Evolutionary conservation across 2,797 vertebrate species (phyloP).

Genomic region (Sebastes dallii): DNA sequence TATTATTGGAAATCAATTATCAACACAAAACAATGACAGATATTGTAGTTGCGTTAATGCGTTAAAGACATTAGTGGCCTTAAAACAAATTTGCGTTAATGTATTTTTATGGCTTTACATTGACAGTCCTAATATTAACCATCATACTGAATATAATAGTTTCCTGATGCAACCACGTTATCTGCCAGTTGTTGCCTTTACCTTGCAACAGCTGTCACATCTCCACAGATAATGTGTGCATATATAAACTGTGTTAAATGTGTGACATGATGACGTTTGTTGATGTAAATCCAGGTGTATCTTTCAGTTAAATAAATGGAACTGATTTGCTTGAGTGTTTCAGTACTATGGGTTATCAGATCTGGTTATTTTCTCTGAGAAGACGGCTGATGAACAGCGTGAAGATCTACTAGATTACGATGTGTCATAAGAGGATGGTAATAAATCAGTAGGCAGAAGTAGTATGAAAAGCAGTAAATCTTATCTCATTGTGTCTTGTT

Average conservation of each 20-base stretch:
- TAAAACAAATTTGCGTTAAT: no score
- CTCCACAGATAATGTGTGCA: background rate
- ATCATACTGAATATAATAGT: background rate
- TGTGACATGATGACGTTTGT: background rate
- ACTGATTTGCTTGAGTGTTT: background rate
- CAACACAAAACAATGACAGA: no score
- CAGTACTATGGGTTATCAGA: background rate
- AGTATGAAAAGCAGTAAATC: background rate
- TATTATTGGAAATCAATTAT: no score
- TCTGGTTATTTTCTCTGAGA: background rate
- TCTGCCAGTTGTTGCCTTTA: background rate
- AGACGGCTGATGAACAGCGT: background rate
- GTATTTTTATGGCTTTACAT: no score
- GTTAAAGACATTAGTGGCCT: no score
- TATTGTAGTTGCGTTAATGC: no score
- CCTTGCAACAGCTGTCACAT: background rate
- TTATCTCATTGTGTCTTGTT: background rate
- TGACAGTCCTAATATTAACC: background rate
- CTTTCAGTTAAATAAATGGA: background rate
- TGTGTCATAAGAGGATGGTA: background rate
- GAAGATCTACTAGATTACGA: background rate
- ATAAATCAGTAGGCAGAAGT: constrained; percentile 7
- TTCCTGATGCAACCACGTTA: background rate
- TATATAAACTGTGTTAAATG: background rate
- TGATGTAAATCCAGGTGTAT: background rate